Evolutionary conservation across 2,888 invertebrate species (phyloP).

Genomic region (Drosophila diplacantha): DNA sequence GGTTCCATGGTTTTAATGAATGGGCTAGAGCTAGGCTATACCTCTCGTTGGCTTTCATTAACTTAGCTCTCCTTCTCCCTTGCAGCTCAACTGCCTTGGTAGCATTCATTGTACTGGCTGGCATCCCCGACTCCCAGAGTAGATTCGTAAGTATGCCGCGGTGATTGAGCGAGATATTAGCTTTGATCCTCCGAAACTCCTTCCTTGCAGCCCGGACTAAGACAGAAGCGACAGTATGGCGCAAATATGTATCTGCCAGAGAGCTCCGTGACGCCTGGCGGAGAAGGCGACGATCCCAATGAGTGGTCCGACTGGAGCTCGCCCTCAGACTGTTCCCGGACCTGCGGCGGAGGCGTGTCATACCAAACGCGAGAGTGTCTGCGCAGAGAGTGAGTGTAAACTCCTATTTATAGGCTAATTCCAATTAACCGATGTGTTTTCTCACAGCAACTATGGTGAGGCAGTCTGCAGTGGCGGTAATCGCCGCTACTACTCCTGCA

Average conservation of each 20-base stretch:
- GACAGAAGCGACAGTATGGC: slow-evolving; percentile 88
- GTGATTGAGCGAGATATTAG: neutral
- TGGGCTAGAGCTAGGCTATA: slow-evolving; percentile 24
- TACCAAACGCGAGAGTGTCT: slow-evolving; percentile 89
- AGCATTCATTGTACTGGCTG: slow-evolving; percentile 80
- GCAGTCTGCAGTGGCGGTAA: slow-evolving; percentile 86
- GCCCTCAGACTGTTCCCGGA: slow-evolving; percentile 90
- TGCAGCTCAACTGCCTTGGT: slow-evolving; percentile 83
- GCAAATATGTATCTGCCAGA: slow-evolving; percentile 85
- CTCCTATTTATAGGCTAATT: too few species aligned
- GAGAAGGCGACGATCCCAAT: slow-evolving; percentile 81
- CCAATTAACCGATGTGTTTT: too few species aligned
- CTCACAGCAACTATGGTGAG: slow-evolving; percentile 81
- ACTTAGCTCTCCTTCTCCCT: slow-evolving; percentile 60
- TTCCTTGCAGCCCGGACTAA: slow-evolving; percentile 81
- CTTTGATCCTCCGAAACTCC: neutral
- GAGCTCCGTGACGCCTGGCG: slow-evolving; percentile 84
- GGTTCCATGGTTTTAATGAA: slow-evolving; percentile 44
- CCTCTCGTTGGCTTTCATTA: slow-evolving; percentile 37
- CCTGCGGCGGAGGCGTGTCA: slow-evolving; percentile 96
- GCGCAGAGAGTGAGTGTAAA: slow-evolving; percentile 79
- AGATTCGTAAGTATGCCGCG: slow-evolving; percentile 81
- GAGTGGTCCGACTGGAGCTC: slow-evolving; percentile 91
- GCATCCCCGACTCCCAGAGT: slow-evolving; percentile 79
- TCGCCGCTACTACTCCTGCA: slow-evolving; percentile 92